phyloP scores from a whole-genome alignment of 2,113 vertebrate genomes.

The Mirounga angustirostris region DNA sequence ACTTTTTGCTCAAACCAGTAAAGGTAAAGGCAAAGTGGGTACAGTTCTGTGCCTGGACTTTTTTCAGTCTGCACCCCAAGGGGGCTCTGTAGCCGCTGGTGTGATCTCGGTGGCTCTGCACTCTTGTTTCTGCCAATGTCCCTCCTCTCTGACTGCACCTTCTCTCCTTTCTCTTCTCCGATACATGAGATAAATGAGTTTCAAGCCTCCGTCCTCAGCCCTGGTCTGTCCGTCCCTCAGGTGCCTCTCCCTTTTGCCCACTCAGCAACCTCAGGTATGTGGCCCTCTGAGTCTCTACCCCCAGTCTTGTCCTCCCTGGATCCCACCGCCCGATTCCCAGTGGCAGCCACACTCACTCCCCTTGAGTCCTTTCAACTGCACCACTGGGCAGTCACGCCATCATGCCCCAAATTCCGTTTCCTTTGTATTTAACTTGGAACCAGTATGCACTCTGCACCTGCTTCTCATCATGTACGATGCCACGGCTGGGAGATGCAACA shows the following conservation, averaged over 20 bases:
- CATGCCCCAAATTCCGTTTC: neutral
- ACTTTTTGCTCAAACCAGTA: neutral
- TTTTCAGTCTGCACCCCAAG: neutral
- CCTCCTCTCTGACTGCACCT: neutral
- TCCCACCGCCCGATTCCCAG: neutral
- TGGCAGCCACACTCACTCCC: rapidly evolving
- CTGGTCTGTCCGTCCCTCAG: neutral
- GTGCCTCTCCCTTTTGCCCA: neutral
- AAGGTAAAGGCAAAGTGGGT: neutral
- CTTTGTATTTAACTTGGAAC: neutral
- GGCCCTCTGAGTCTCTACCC: neutral
- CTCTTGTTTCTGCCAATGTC: neutral
- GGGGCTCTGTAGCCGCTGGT: rapidly evolving
- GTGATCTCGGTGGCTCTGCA: rapidly evolving
- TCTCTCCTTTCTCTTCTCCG: neutral
- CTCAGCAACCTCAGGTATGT: neutral
- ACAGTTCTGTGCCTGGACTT: neutral
- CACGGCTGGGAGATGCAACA: neutral
- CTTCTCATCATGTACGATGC: rapidly evolving
- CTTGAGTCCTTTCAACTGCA: neutral
- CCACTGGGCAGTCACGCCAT: rapidly evolving
- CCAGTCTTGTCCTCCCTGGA: rapidly evolving
- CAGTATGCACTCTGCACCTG: rapidly evolving
- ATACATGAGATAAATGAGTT: neutral
- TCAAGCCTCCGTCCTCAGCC: neutral